Evolutionary conservation across 1,140 invertebrate genomes (phyloP), one percentile per base, ranked within the genome.

Genomic region (Ceratosolen fusciceps): DNA sequence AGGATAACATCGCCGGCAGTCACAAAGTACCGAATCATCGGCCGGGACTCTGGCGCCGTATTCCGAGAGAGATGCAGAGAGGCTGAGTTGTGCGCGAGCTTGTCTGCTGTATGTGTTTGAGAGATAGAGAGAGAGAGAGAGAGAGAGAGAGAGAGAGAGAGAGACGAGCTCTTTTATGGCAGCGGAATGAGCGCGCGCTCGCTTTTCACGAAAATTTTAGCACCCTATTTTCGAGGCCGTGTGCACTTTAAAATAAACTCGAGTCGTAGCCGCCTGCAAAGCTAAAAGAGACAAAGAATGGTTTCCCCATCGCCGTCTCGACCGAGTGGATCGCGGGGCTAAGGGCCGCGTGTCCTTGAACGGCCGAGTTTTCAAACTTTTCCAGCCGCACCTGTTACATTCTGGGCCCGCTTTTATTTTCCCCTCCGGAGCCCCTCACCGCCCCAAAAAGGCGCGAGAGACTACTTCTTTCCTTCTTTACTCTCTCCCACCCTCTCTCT

Each of bases 341-440:
- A 72, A 78, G 56, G 76, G 56, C 68, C 54, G 24, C 39, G 26
- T 78, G 68, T 78, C 76, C 76, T 78, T 78, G 76, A 78, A 77
- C 26, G 26, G 47, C 52, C 54, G 19, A 72, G 56, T 62, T 72
- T 78, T 8, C 4, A 37, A 34, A 65, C 12, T 65, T 65, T 65
- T 39, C 62, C 21, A 1, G 12, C 34, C 52, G 52, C 75, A 77
- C 75, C 52, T 71, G 65, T 77, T 77, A 77, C 75, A 39, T 29
- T 26, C 43, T 1, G 34, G 19, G 26, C 21, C 4, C 14, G n/a
- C 16, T 67, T 54, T 58, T 67, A 16, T 29, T 37, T 34, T n/a
- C 71, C 29, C 9, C n/a, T 34, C 47, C 24, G 49, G n/a, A n/a
- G n/a, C 49, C 49, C 49, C 5, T 14, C 49, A 14, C 39, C 39